A percentile compares a stretch with the other conserved stretches of the same genome.
phyloP scores from a whole-genome alignment of 2,888 invertebrate genomes.

The Noctua fimbriata region DNA sequence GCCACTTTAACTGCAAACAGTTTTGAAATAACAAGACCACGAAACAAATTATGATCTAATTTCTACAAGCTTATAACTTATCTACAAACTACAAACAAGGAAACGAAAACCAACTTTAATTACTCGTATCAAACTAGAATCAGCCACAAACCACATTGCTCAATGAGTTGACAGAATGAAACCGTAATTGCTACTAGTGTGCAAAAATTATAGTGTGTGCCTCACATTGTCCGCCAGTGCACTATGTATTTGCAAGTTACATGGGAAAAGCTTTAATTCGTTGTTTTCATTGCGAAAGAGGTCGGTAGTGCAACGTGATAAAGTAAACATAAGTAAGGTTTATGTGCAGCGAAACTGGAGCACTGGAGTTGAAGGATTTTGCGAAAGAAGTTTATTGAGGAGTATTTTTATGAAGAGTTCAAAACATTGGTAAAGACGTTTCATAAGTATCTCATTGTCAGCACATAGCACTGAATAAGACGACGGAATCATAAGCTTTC shows the following conservation, averaged over 20 bases:
- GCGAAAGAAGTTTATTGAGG: neutral
- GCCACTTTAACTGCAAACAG: no score
- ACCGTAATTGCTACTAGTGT: constrained; percentile 54
- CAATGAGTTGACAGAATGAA: constrained; percentile 55
- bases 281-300: constrained; percentile 63
- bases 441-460: neutral
- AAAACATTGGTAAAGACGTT: neutral
- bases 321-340: constrained; percentile 27
- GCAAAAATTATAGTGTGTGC: constrained; percentile 65
- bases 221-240: constrained; percentile 65
- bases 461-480: neutral
- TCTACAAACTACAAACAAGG: constrained; percentile 44
- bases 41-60: constrained; percentile 41
- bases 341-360: constrained; percentile 17
- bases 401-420: neutral
- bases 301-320: constrained; percentile 39
- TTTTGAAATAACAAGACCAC: constrained; percentile 43
- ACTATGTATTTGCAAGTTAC: constrained; percentile 52
- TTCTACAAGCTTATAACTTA: constrained; percentile 35
- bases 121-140: constrained; percentile 53
- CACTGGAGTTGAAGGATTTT: constrained; percentile 10
- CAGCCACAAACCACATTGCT: constrained; percentile 47
- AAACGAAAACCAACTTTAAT: constrained; percentile 55
- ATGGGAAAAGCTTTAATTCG: constrained; percentile 68
- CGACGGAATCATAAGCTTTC: neutral